These are phyloP conservation scores for Acanthiza pusilla DNA, from an alignment of 2,797 vertebrate genomes.

Conservation along the genomic window DNA sequence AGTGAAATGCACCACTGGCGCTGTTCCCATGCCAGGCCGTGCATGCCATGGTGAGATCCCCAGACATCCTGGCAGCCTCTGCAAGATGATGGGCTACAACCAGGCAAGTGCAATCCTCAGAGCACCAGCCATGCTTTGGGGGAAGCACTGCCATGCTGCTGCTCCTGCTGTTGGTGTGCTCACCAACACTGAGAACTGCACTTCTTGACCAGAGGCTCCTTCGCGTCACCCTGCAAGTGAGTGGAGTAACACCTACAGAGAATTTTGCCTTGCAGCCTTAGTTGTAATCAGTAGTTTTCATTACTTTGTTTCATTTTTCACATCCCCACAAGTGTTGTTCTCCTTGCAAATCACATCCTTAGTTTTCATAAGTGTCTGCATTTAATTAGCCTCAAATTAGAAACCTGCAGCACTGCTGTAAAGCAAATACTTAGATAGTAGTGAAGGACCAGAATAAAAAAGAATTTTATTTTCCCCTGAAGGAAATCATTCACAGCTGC, in stretches of 20 bases:
- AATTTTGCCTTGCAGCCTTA: not conserved
- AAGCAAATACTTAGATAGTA: constrained; percentile 18
- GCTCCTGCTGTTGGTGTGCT: not conserved
- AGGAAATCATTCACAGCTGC: not conserved
- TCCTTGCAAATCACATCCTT: not conserved
- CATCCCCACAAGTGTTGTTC: not conserved
- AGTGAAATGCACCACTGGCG: rapidly evolving
- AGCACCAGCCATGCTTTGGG: rapidly evolving
- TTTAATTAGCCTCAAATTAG: constrained; percentile 47
- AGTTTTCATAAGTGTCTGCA: not conserved
- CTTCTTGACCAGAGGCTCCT: not conserved
- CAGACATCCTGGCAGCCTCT: not conserved
- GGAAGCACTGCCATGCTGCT: rapidly evolving
- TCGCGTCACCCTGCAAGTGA: rapidly evolving
- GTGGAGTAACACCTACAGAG: not conserved
- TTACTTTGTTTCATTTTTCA: not conserved
- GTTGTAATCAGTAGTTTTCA: not conserved
- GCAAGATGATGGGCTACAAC: no score
- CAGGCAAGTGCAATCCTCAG: not conserved
- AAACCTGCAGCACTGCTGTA: not conserved
- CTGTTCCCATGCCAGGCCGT: not conserved
- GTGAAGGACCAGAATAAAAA: not conserved
- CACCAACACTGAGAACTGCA: not conserved
- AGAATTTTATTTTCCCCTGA: not conserved
- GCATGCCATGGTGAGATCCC: rapidly evolving